Conservation (phyloP, 64 coral and sea anemone genomes). For the Pachyseris speciosa region DNA sequence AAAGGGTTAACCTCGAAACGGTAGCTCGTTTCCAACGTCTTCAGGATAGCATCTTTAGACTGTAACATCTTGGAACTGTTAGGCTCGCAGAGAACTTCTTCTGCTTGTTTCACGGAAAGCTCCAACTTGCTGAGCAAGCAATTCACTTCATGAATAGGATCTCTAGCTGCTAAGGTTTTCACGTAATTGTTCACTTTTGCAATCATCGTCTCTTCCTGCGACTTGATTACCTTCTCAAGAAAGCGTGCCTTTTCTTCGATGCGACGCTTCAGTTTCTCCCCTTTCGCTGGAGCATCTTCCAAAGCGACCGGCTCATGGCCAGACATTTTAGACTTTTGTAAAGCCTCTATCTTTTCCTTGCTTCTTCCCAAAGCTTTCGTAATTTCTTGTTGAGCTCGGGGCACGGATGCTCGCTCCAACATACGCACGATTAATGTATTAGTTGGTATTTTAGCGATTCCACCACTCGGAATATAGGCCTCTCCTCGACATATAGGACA, state of each 20-base stretch:
- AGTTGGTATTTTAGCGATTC: slow-evolving; percentile 64
- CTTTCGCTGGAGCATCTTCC: not conserved
- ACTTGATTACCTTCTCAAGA: not conserved
- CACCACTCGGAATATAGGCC: slow-evolving; percentile 48
- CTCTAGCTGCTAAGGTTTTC: slow-evolving; percentile 24
- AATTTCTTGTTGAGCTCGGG: slow-evolving; percentile 51
- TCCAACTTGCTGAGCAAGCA: slow-evolving; percentile 21
- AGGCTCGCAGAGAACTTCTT: slow-evolving; percentile 48
- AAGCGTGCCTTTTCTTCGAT: not conserved
- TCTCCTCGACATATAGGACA: slow-evolving; percentile 68
- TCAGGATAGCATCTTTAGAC: slow-evolving; percentile 57
- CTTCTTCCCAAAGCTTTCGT: slow-evolving; percentile 66
- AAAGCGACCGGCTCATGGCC: not conserved
- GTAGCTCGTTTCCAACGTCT: slow-evolving; percentile 5
- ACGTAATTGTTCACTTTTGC: slow-evolving; percentile 41
- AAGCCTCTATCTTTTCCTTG: slow-evolving; percentile 32
- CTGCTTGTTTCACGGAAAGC: slow-evolving; percentile 25
- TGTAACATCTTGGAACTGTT: slow-evolving; percentile 52
- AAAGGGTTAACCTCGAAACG: not conserved
- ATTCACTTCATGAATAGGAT: slow-evolving; percentile 36
- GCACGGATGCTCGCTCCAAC: slow-evolving; percentile 66
- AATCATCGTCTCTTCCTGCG: slow-evolving; percentile 59
- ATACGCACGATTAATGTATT: slow-evolving; percentile 76
- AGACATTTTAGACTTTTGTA: not conserved
- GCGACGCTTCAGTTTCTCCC: not conserved